Percentiles rank a stretch among this genome's conserved stretches.
phyloP scores from a whole-genome alignment of 2,113 vertebrate genomes.

The Chrysochloris asiatica region DNA sequence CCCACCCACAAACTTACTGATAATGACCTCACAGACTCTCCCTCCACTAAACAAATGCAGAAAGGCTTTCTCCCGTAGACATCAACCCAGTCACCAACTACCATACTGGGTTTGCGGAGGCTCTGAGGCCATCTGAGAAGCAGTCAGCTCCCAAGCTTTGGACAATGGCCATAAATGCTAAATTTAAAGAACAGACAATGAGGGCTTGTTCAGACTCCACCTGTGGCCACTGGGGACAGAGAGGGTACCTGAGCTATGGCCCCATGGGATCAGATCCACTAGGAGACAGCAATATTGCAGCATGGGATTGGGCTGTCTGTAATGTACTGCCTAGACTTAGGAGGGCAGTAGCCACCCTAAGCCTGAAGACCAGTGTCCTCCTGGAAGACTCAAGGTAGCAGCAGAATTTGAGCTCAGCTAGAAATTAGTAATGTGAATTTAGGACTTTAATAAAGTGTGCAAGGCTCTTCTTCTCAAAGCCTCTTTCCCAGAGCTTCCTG shows the following conservation, averaged over 20 bases:
- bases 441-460: not conserved
- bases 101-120: not conserved
- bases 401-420: not conserved
- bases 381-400: not conserved
- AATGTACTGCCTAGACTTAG: not conserved
- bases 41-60: not conserved
- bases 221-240: rapidly evolving
- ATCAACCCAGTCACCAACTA: not conserved
- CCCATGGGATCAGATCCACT: not conserved
- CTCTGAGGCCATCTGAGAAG: not conserved
- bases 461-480: conserved; percentile 9
- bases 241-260: not conserved
- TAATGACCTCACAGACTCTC: not conserved
- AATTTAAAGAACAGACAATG: not conserved
- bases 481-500: not conserved
- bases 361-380: not conserved
- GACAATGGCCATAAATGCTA: rapidly evolving
- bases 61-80: not conserved
- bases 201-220: not conserved
- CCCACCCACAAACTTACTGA: not conserved
- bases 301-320: not conserved
- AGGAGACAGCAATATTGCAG: not conserved
- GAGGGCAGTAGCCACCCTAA: not conserved
- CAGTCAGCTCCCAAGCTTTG: not conserved
- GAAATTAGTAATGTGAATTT: not conserved